phyloP scores from a whole-genome alignment of 1,140 invertebrate genomes.

The Cryptotermes secundus region DNA sequence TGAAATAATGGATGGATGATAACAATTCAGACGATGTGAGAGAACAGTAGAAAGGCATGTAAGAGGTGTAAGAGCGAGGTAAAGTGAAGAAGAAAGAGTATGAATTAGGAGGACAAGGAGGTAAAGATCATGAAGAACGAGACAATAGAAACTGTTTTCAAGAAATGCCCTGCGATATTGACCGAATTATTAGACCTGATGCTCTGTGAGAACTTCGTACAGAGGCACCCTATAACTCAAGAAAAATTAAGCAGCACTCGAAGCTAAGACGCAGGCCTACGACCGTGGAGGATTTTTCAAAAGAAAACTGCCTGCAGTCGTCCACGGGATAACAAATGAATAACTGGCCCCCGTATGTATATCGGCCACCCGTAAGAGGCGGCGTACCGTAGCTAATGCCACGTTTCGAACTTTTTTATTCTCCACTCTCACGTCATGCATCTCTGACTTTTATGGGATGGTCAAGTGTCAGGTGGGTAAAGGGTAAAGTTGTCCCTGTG shows the following conservation, averaged over 20 bases:
- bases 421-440: background rate
- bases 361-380: background rate
- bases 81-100: too few relatives aligned
- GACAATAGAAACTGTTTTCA: too few relatives aligned
- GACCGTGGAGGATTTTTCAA: slow-evolving; percentile 13
- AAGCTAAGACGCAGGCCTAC: background rate
- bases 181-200: too few relatives aligned
- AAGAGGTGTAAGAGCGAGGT: too few relatives aligned
- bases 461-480: too few relatives aligned
- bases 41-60: too few relatives aligned
- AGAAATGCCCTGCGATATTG: too few relatives aligned
- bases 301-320: background rate
- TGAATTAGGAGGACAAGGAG: too few relatives aligned
- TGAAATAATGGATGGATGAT: too few relatives aligned
- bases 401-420: background rate
- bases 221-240: background rate
- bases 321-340: slow-evolving; percentile 7
- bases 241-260: background rate
- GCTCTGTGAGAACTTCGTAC: background rate
- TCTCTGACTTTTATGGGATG: background rate
- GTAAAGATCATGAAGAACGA: too few relatives aligned
- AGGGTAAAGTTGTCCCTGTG: too few relatives aligned
- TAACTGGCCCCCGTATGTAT: background rate
- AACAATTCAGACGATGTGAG: too few relatives aligned
- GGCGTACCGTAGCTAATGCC: background rate